Conservation (phyloP, 2,113 vertebrate genomes). For the Mugil cephalus region DNA sequence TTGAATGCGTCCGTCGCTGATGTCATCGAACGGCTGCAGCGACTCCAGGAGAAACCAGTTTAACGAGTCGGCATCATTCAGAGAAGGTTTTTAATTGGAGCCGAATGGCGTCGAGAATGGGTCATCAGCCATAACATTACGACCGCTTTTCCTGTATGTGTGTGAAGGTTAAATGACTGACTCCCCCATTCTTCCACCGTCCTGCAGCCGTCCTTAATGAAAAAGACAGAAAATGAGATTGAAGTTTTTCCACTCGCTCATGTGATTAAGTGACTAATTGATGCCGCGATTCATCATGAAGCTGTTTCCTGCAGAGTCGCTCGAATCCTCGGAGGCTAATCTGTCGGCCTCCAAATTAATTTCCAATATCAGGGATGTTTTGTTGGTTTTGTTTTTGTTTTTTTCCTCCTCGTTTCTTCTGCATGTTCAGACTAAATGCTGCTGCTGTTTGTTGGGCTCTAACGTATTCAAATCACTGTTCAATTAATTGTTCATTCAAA, state of each 20-base stretch:
- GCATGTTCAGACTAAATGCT: not conserved
- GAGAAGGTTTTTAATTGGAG: too few relatives aligned
- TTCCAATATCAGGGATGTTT: constrained; percentile 1
- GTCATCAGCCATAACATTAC: too few relatives aligned
- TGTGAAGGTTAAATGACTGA: not conserved
- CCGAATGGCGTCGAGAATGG: too few relatives aligned
- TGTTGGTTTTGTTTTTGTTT: not conserved
- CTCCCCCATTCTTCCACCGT: not conserved
- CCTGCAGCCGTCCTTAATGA: constrained; percentile 26
- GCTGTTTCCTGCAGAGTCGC: constrained; percentile 5
- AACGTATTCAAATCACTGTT: constrained; percentile 49
- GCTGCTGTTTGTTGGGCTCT: constrained; percentile 3
- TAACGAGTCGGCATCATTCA: too few relatives aligned
- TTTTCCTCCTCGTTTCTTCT: not conserved
- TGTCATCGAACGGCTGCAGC: too few relatives aligned
- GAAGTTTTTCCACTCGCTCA: constrained; percentile 5
- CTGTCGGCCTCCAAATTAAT: constrained; percentile 7
- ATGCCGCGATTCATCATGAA: constrained; percentile 46
- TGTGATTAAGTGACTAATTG: constrained; percentile 53
- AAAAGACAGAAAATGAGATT: constrained; percentile 37
- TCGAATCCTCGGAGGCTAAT: constrained; percentile 19
- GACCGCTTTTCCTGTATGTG: too few relatives aligned
- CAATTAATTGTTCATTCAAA: constrained; percentile 43
- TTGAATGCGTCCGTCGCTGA: too few relatives aligned
- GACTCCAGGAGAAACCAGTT: too few relatives aligned